Base-by-base conservation (phyloP, 2,888 invertebrate species). In the Anodontia alba region DNA sequence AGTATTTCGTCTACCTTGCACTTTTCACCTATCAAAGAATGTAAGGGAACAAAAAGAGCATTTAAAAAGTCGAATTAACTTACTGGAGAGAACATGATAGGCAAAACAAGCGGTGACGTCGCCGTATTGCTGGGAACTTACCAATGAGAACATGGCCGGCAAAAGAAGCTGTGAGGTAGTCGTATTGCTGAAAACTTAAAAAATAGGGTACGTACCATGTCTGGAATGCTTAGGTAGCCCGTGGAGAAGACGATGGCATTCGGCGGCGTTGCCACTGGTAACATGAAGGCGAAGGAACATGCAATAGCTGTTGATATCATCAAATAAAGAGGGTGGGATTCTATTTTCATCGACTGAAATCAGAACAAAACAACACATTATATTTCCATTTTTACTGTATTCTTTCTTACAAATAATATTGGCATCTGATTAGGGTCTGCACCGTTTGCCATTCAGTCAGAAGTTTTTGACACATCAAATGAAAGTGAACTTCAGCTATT, bases 231-330 rank as follows among this genome's bases (percentile, higher is more conserved):
- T 10, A 94, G 78, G 74, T 89, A 80, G 20, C 94, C 93, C 23
- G 89, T 89, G 10, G 93, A 97, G 15, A 97, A 97, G 0, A 97
- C 98, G 80, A 98, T 97, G 7, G 98, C 98, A 95, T 98, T 98
- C 36, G 98, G 98, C 2, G 98, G 98, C 0, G 98, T 98, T 68
- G 98, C 98, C 20, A 98, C 98, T 0, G 98, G 98, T 94, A 98
- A 96, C 95, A 98, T 97, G 96, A 98, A 95, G 23, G 95, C 98
- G 95, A 98, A 98, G 73, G 98, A 98, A 93, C 98, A 98, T 3
- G 97, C 97, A 49, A 98, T 95, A 0, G 98, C 96, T 0, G 97
- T 97, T 0, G 98, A 98, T 90, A 98, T 95, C 96, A 98, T 98
- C 93, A 98, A 95, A 95, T 97, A 97, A 79, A 98, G 95, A 0